A percentile compares a stretch with the other conserved stretches of the same genome.
Conservation (phyloP, 2,888 invertebrate genomes). For the Oscheius sp. region DNA sequence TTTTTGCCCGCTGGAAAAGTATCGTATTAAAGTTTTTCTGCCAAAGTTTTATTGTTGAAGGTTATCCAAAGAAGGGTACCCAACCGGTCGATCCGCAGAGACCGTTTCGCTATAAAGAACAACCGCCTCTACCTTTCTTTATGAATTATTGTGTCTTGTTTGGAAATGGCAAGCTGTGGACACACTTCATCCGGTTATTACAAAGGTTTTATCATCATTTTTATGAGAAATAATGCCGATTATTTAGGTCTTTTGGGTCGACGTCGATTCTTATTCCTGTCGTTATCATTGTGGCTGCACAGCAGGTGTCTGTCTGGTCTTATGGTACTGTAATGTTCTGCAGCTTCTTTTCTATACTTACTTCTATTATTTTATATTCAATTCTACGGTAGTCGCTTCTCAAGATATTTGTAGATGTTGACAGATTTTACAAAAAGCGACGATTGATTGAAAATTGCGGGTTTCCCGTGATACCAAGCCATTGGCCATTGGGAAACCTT, state of each 20-base stretch:
- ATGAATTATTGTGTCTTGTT: too few species aligned
- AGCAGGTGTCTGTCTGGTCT: slow-evolving; percentile 30
- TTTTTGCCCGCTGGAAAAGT: too few species aligned
- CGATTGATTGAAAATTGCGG: slow-evolving; percentile 7
- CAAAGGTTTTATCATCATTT: too few species aligned
- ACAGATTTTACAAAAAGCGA: neutral
- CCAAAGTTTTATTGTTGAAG: too few species aligned
- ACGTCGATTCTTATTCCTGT: slow-evolving; percentile 2
- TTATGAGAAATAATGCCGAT: too few species aligned
- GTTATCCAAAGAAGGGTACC: too few species aligned
- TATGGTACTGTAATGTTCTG: slow-evolving; percentile 7
- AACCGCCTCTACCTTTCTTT: too few species aligned
- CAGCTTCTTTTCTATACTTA: slow-evolving; percentile 6
- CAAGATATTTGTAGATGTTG: neutral
- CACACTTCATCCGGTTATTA: too few species aligned
- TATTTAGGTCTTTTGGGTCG: neutral
- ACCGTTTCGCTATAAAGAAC: too few species aligned
- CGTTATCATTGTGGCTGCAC: slow-evolving; percentile 14
- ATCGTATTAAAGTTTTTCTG: too few species aligned
- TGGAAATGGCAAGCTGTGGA: too few species aligned
- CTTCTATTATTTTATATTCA: slow-evolving; percentile 5
- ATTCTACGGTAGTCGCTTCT: neutral
- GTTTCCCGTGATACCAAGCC: slow-evolving; percentile 16
- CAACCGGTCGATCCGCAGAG: too few species aligned
- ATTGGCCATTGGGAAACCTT: slow-evolving; percentile 30